Percentiles rank a stretch among this genome's conserved stretches.
phyloP scores from a whole-genome alignment of 1,140 invertebrate species.

The Orussus abietinus region DNA sequence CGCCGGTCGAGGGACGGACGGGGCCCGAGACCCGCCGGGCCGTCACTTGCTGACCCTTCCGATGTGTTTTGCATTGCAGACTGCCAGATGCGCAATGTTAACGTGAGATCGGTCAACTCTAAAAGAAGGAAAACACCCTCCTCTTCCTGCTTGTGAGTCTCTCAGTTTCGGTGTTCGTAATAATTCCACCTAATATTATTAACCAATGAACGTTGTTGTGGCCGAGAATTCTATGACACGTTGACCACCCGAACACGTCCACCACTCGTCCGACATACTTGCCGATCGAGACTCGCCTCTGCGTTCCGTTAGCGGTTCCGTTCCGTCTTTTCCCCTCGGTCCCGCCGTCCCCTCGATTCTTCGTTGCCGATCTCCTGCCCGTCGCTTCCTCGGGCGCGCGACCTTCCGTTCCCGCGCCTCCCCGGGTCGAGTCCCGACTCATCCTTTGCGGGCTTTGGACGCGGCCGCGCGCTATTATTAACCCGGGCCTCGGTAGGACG shows the following conservation, averaged over 20 bases:
- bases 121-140: conserved; percentile 67
- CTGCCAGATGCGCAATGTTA: conserved; percentile 72
- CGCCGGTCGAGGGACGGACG: neutral
- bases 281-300: conserved; percentile 20
- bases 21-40: too few species aligned
- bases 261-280: conserved; percentile 23
- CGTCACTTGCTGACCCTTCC: conserved; percentile 53
- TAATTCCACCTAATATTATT: conserved; percentile 41
- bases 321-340: neutral
- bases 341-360: neutral
- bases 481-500: too few species aligned
- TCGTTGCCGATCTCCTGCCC: too few species aligned
- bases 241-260: conserved; percentile 24
- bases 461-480: too few species aligned
- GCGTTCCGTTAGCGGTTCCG: conserved; percentile 12
- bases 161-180: conserved; percentile 61
- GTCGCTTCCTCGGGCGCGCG: too few species aligned
- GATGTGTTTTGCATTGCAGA: conserved; percentile 64
- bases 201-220: conserved; percentile 13
- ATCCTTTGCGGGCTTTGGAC: too few species aligned
- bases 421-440: too few species aligned
- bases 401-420: too few species aligned
- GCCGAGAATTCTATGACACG: conserved; percentile 27
- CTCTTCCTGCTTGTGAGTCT: conserved; percentile 69
- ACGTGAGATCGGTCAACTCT: conserved; percentile 69